Evolutionary conservation across 2,797 vertebrate genomes (phyloP).

Genomic region (Ctenosaura bakeri): DNA sequence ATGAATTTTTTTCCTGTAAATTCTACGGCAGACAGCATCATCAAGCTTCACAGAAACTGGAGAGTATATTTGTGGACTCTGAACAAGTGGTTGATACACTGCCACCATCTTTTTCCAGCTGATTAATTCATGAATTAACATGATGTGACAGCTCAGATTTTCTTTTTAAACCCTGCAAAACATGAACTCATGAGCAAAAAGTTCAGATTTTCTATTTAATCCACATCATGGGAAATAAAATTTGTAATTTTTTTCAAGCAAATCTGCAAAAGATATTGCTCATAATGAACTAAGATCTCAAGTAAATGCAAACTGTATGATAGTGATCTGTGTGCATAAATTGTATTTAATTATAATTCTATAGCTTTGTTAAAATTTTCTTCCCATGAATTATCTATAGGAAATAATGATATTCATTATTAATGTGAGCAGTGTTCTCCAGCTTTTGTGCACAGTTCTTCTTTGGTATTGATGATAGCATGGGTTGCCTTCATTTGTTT

Average conservation of each 20-base stretch:
- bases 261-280: background rate
- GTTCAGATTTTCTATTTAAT: constrained; percentile 4
- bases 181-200: background rate
- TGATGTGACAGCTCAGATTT: background rate
- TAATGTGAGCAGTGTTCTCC: background rate
- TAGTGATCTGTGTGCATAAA: background rate
- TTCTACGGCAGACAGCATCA: background rate
- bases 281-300: background rate
- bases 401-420: too few relatives aligned
- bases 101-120: constrained; percentile 18
- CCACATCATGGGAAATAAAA: background rate
- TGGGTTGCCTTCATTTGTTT: background rate
- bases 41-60: background rate
- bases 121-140: background rate
- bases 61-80: background rate
- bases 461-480: background rate
- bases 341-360: background rate
- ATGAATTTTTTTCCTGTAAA: too few relatives aligned
- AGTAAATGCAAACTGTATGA: background rate
- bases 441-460: background rate
- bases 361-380: background rate
- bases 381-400: too few relatives aligned
- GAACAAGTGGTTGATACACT: background rate
- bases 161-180: background rate
- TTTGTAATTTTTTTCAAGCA: constrained; percentile 1